Base-by-base conservation (phyloP, 2,888 invertebrate genomes). In the Hirtodrosophila histrioides region DNA sequence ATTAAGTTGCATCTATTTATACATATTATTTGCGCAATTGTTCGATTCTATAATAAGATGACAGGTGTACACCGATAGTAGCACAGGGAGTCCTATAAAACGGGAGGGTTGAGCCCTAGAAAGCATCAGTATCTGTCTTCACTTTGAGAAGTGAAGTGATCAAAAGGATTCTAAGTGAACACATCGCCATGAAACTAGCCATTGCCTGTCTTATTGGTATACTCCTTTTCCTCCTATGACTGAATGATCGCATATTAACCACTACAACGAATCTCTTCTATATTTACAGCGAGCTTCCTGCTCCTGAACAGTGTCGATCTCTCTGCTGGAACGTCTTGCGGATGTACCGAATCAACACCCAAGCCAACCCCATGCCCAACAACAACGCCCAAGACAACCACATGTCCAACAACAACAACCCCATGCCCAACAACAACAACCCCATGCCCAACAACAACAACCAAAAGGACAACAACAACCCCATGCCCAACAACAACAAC, bases 191-290 rank as follows among this genome's bases (percentile, higher is more conserved):
- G 73, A 41, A 72, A 29, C 9, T 39, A 4, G 3, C 27, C 7
- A 17, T 58, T 40, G 39, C 24, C 43, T 55, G 24, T 23, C 41
- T 70, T 5, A 37, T 70, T 50, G 69, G 67, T 58, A 66, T 45
- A 8, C 7, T 12, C 5, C 3, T 23, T n/a, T 6, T 31, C 0
- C 1, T 7, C 3, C 3, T 4, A 8, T 10, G 4, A 10, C 12
- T n/a, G 3, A 3, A 29, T n/a, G 29, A 5, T 29, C 12, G n/a
- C 9, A 31, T 5, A 31, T 9, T 31, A 31, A 31, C 9, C 9
- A 31, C 8, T n/a, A 11, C 27, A 31, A 17, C 8, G 7, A 50
- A n/a, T n/a, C 1, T n/a, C 11, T 0, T 33, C 12, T 12, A 12
- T 45, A 12, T 4, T 12, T 43, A 10, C 11, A 62, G 62, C 37